Evolutionary conservation across 2,113 vertebrate genomes (phyloP), one percentile per base, ranked within the genome.

Genomic region (Bubalus kerabau): DNA sequence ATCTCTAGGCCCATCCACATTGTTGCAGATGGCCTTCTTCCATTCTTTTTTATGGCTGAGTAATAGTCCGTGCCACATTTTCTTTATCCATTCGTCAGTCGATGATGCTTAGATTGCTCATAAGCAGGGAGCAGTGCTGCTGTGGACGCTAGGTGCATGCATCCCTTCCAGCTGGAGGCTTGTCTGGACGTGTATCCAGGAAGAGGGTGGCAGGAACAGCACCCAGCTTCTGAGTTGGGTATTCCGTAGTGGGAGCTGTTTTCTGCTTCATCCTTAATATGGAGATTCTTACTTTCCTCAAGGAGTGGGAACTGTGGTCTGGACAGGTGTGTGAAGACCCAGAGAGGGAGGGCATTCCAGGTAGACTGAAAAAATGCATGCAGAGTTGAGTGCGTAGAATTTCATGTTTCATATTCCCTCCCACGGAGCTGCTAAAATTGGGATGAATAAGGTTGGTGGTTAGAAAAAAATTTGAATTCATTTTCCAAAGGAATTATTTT

Each of bases 351-450:
- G 59, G 62, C 52, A 24, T 64, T 76, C 50, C 87, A 62, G 52
- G 83, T 91, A 8, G 40, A 95, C 54, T 40, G 8, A 13, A 86
- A 74, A 59, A 21, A 8, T n/a, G 23, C 40, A 9, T n/a, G 64
- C 82, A 16, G 15, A 87, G 76, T 74, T 32, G 80, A 80, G 23
- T 50, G 52, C 43, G 11, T 62, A 52, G 81, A 95, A n/a, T 52
- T 67, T 74, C 36, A n/a, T 40, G 52, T 57, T 94, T 95, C 62
- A 3, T 67, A 57, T 82, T 43, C 76, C 95, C 74, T 98, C 97
- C 97, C 92, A 94, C 90, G 15, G 80, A 97, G n/a, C 87, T 87
- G 92, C 93, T 98, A 95, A 97, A 94, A 95, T 92, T 97, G 80
- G 94, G 89, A 36, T 3, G 50, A 96, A 50, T 46, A 30, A 93